Evolutionary conservation across 2,888 invertebrate species (phyloP), one percentile per base, ranked within the genome.

Genomic region (Stenodema calcarata): DNA sequence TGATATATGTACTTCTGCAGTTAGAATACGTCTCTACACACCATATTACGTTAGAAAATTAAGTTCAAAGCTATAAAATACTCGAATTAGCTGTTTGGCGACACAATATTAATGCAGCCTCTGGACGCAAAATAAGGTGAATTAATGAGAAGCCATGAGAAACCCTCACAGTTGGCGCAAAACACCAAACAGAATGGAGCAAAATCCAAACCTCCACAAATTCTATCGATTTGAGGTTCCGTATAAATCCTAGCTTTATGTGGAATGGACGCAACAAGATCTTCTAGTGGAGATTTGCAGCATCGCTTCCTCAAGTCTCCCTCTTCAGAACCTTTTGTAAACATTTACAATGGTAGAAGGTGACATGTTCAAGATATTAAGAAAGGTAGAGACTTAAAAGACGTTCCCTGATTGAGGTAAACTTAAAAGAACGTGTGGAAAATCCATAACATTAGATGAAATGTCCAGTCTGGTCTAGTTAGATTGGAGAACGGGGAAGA

Each of bases 171-270:
- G 9, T 42, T 78, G 42, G 23, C 42, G 44, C 44, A 44, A 78
- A 76, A 42, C 18, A 41, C 75, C 41, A 78, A 35, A 44, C 27
- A 44, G 44, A 42, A 78, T 23, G 44, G 27, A 14, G 42, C 18
- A 78, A 27, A 78, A 78, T 23, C 18, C 80, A 54, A 80, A 80
- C 80, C 80, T 80, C 80, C 47, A 47, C 50, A 80, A 30, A 50
- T 28, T 50, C 35, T 80, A 80, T 80, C 54, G 30, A 28, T n/a
- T 80, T 80, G 80, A 50, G 80, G 16, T 80, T 50, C 80, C 80
- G 50, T 54, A 80, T 50, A 80, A 80, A 80, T 80, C 50, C 80
- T 80, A 80, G 80, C 80, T 80, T 50, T 80, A 80, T 80, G 80
- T 16, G 23, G 80, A 50, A 80, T 30, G 80, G 80, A 80, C 50